Base-by-base conservation (phyloP, 1,140 invertebrate species). In the Hormaphis cornu region DNA sequence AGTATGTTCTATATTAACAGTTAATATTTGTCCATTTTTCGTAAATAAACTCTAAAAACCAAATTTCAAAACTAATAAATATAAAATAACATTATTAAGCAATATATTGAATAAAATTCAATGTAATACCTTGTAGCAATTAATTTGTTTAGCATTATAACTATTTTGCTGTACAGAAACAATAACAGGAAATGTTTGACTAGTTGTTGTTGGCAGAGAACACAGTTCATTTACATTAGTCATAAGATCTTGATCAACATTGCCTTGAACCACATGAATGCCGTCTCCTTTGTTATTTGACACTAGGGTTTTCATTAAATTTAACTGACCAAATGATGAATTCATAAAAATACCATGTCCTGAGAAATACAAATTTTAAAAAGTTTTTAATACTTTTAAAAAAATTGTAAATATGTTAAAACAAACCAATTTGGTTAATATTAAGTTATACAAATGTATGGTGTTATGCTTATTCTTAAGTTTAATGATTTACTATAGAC, bases 181-280 rank as follows among this genome's bases (percentile, higher is more conserved):
- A 69, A 86, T 84, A 30, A 90, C 83, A 14, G 91, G 90, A 77
- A 89, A 93, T 0, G 88, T 91, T 78, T 91, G 89, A 74, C 87
- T 88, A 18, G 85, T 82, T 26, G 72, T 72, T 1, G 85, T 87
- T 2, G 90, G 88, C 48, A 91, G 81, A 12, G 88, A 89, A 78
- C 91, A 95, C 59, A 94, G 84, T 76, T 93, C 90, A 73, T 66
- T 66, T 28, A 66, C 18, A 24, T 66, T 50, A 35, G 85, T 87
- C 58, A 89, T 82, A 73, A 61, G 56, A 61, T 61, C 59, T 35
- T 40, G 40, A 52, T 71, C 59, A 9, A 66, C 12, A 22, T 35
- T 66, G 44, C 61, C 61, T 59, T 71, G 70, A 22, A 71, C 48
- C 14, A 71, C 30, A 50, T 71, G 70, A 22, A 71, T 50, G 14